Percentiles rank a stretch among this genome's conserved stretches.
Evolutionary conservation across 1,140 invertebrate genomes (phyloP).

Genomic region (Drosophila nannoptera): DNA sequence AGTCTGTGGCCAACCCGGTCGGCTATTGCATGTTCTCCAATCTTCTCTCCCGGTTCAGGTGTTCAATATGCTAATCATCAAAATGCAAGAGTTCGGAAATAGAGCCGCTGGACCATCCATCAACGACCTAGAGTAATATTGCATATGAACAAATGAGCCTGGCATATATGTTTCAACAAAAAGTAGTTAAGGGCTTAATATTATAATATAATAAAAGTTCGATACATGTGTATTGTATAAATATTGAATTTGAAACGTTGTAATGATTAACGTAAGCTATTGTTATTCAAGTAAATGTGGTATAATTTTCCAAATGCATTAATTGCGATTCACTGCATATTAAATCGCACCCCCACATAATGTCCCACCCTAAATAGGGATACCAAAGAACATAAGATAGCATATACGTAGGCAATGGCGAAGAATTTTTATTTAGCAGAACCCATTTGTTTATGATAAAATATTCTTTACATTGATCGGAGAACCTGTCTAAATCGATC

Average conservation of each 20-base stretch:
- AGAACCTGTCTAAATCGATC: constrained; percentile 89
- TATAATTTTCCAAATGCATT: too few relatives aligned
- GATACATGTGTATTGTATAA: constrained; percentile 34
- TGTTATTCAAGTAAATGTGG: too few relatives aligned
- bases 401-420: too few relatives aligned
- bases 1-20: constrained; percentile 96
- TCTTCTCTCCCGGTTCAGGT: constrained; percentile 95
- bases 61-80: constrained; percentile 91
- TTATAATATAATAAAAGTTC: constrained; percentile 49
- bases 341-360: too few relatives aligned
- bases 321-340: too few relatives aligned
- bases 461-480: constrained; percentile 79
- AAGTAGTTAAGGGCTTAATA: constrained; percentile 62
- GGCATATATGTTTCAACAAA: constrained; percentile 52
- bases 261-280: not conserved
- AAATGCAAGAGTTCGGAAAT: constrained; percentile 84
- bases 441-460: constrained; percentile 44
- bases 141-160: constrained; percentile 38
- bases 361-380: too few relatives aligned
- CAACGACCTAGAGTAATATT: constrained; percentile 76
- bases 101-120: constrained; percentile 60
- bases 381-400: too few relatives aligned
- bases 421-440: constrained; percentile 52
- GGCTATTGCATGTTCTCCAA: constrained; percentile 93
- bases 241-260: constrained; percentile 22